Conservation (phyloP, 2,113 vertebrate genomes). For the Pedetes capensis region DNA sequence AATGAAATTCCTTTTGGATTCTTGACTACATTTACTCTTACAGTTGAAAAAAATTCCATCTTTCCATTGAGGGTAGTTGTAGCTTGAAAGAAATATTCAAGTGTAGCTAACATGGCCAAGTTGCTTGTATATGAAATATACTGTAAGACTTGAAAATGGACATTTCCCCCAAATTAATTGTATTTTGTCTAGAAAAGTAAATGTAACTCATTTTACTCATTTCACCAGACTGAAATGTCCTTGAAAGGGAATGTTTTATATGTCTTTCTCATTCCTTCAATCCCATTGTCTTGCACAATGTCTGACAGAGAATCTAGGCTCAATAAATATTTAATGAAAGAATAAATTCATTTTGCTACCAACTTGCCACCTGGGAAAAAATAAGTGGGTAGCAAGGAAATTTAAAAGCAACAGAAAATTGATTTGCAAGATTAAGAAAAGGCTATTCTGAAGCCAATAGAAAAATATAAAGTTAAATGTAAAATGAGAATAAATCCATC, state of each 20-base stretch:
- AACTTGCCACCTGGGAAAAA: conserved; percentile 43
- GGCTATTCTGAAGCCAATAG: conserved; percentile 14
- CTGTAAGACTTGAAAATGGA: neutral
- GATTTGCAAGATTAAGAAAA: conserved; percentile 37
- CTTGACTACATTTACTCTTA: neutral
- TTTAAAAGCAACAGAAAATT: conserved; percentile 49
- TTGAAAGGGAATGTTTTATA: neutral
- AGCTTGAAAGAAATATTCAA: conserved; percentile 16
- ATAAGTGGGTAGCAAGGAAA: conserved; percentile 26
- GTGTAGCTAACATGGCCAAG: neutral
- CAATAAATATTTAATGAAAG: conserved; percentile 55
- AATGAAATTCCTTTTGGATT: neutral
- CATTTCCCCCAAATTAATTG: neutral
- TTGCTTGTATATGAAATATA: neutral
- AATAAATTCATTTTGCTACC: conserved; percentile 47
- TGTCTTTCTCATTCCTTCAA: neutral
- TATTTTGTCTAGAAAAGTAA: neutral
- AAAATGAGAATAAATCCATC: conserved; percentile 46
- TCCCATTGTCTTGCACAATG: neutral
- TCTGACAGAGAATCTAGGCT: neutral
- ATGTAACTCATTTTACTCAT: neutral
- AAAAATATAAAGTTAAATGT: conserved; percentile 44
- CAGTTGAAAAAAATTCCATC: neutral
- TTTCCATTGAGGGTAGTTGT: neutral
- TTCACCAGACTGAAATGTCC: neutral